A percentile compares a stretch with the other conserved stretches of the same genome.
Conservation (phyloP, 2,888 invertebrate species). For the Tenthredo mesomela region DNA sequence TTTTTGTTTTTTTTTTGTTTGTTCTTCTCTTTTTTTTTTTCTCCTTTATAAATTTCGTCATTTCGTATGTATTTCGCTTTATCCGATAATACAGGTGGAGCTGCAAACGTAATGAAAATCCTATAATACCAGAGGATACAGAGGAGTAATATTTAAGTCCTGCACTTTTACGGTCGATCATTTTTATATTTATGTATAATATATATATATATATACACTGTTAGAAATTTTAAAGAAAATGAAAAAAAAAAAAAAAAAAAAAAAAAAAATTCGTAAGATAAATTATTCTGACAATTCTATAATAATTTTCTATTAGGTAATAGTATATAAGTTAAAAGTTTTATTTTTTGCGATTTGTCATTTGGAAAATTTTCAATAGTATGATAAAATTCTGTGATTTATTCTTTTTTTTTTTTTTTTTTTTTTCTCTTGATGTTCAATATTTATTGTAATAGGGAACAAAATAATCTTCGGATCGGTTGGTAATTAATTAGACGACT, state of each 20-base stretch:
- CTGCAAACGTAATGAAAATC: constrained; percentile 67
- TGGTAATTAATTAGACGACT: background rate
- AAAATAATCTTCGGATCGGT: background rate
- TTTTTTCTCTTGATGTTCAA: no score
- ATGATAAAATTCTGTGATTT: no score
- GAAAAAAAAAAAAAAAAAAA: background rate
- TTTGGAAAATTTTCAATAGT: no score
- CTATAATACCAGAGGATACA: constrained; percentile 73
- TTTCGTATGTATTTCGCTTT: constrained; percentile 20
- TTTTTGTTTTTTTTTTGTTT: background rate
- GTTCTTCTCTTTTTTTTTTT: background rate
- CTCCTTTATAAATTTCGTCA: background rate
- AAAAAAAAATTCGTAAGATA: background rate
- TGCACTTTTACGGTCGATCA: background rate
- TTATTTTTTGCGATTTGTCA: no score
- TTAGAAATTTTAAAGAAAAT: background rate
- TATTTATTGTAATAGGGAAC: no score
- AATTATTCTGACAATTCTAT: no score
- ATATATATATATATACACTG: no score
- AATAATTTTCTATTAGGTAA: no score
- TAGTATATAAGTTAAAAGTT: no score
- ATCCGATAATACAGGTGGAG: constrained; percentile 65
- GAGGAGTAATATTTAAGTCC: constrained; percentile 17
- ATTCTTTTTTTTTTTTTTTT: no score
- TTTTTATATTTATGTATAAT: background rate